Base-by-base conservation (phyloP, 2,888 invertebrate genomes). In the Tetropium fuscum region DNA sequence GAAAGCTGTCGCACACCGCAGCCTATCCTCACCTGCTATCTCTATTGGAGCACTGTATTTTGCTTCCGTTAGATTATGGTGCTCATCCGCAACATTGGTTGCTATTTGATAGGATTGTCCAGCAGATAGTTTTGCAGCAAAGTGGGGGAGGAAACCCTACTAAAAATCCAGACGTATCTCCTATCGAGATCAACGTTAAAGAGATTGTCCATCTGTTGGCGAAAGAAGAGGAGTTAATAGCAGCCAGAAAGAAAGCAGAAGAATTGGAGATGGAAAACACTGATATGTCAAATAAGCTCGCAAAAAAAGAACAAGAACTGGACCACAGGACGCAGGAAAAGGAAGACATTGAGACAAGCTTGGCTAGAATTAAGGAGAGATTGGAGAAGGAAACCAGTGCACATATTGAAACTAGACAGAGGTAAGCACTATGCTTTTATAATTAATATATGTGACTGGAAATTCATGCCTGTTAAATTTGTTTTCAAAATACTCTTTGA, bases 1-100 rank as follows among this genome's bases (percentile, higher is more conserved):
- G 93, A 71, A 97, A 96, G 82, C 85, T 98, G 56, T 92, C 93
- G 77, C 94, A 96, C 80, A 94, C 97, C 0, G 90, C 94, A 13
- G 97, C 97, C 1, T 97, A 97, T 82, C 94, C 96, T 1, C 97
- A 98, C 81, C 86, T 98, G 63, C 83, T 97, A 63, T 97, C 97
- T 0, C 83, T 98, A 66, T 84, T 98, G 63, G 91, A 97, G 74
- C 97, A 97, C 77, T 88, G 95, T 77, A 83, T 97, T 13, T 83
- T 97, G 63, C 80, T 97, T 74, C 95, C 95, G 66, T 83, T 93
- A 81, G 94, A 95, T 72, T 92, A 92, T 79, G 93, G 92, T 65
- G 90, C 93, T 7, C 90, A 93, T 80, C 90, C 93, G 0, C 95
- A 96, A 75, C 93, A 97, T 79, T 98, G 98, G 97, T 82, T 96